phyloP scores from a whole-genome alignment of 2,888 invertebrate genomes.

The Lasioglossum figueresi region DNA sequence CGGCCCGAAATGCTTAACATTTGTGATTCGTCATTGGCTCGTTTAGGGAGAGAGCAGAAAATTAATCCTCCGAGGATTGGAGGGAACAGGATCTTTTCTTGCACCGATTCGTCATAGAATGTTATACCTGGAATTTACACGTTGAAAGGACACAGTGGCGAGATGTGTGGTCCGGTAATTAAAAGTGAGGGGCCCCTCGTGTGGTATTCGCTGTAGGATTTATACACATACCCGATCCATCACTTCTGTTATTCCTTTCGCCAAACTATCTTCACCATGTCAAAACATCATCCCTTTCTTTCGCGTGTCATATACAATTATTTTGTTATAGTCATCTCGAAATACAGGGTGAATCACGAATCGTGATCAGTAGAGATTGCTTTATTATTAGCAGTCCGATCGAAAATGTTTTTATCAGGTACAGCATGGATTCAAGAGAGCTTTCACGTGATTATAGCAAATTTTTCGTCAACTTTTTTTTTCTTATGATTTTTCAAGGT shows the following conservation, averaged over 20 bases:
- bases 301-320: background rate
- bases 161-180: constrained; percentile 80
- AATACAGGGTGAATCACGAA: background rate
- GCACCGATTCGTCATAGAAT: constrained; percentile 82
- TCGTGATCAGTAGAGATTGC: no score
- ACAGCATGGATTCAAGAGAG: no score
- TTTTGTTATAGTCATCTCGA: background rate
- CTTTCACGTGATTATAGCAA: no score
- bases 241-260: constrained; percentile 38
- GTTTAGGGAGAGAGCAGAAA: constrained; percentile 40
- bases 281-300: background rate
- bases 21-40: constrained; percentile 40
- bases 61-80: constrained; percentile 66
- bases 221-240: constrained; percentile 48
- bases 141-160: constrained; percentile 72
- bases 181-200: constrained; percentile 56
- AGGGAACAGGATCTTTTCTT: constrained; percentile 63
- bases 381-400: no score
- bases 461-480: no score
- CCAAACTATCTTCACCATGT: constrained; percentile 3
- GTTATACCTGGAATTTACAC: constrained; percentile 81
- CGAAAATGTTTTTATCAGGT: no score
- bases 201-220: constrained; percentile 56
- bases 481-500: no score
- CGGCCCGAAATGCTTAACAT: constrained; percentile 47